Base-by-base conservation (phyloP, 2,113 vertebrate species). In the Thermophis baileyi region DNA sequence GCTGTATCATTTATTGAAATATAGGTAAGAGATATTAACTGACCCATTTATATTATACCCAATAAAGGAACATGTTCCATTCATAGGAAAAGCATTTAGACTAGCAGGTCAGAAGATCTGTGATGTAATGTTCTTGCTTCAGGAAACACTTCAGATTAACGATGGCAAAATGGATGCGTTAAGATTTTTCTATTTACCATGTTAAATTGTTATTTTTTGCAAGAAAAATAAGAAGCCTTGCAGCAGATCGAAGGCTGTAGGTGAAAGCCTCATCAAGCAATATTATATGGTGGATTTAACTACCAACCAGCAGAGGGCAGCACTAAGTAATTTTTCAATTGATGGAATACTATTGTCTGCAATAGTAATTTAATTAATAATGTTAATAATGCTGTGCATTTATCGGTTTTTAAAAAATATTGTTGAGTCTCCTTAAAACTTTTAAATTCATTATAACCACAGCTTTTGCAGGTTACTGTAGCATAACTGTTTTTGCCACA, bases 281-380 rank as follows among this genome's bases (percentile, higher is more conserved):
- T 60, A n/a, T 44, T 49, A 85, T 11, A 53, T 49, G 51, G 20
- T 51, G 18, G 47, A 74, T 53, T 22, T 49, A 87, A 9, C 86
- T 11, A 46, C 2, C 40, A 30, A 86, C 81, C 92, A 90, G 54
- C 49, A 90, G 92, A 87, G 92, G 89, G 92, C 92, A 90, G 54
- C 46, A 87, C 81, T 14, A 90, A 63, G 30, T 85, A 90, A 51
- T n/a, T 47, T 87, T 93, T 89, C n/a, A 89, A 89, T 22, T 57
- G 51, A 87, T 63, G 30, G 46, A 63, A 14, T 25, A 50, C 57
- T 47, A 25, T 46, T 89, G 4, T 88, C 49, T 88, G 27, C 27
- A 51, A 20, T 60, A 60, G 18, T n/a, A n/a, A n/a, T n/a, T n/a
- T n/a, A n/a, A n/a, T n/a, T n/a, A n/a, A n/a, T n/a, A n/a, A n/a